Percentiles rank a stretch among this genome's conserved stretches.
Evolutionary conservation across 2,888 invertebrate species (phyloP).

Genomic region (Heliconius sara): DNA sequence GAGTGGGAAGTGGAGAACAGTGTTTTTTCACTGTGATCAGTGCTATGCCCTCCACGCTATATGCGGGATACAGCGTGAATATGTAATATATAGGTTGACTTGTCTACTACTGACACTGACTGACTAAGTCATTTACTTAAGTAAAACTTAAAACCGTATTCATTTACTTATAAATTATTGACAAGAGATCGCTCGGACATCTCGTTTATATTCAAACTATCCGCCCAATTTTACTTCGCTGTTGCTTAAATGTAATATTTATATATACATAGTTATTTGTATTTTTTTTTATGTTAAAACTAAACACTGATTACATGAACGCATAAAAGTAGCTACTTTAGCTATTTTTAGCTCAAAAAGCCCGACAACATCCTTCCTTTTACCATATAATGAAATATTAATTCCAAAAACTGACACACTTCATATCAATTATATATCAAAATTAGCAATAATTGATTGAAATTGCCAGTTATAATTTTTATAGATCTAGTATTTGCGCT

Average conservation of each 20-base stretch:
- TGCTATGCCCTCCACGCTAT: no score
- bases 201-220: no score
- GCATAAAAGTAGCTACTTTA: background rate
- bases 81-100: no score
- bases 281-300: background rate
- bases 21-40: no score
- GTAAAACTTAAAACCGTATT: no score
- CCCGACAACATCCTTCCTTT: background rate
- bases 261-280: background rate
- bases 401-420: slow-evolving; percentile 21
- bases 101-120: no score
- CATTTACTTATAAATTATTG: no score
- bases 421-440: slow-evolving; percentile 17
- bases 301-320: background rate
- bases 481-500: slow-evolving; percentile 19
- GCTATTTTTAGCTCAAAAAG: slow-evolving; percentile 2
- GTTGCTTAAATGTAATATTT: background rate
- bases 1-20: no score
- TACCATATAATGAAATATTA: background rate
- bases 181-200: no score
- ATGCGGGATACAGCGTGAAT: no score
- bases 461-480: slow-evolving; percentile 23
- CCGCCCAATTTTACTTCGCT: no score
- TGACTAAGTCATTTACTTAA: no score
- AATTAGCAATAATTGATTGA: slow-evolving; percentile 23